Evolutionary conservation across 2,797 vertebrate genomes (phyloP), one percentile per base, ranked within the genome.

Genomic region (Diplodus sargus): DNA sequence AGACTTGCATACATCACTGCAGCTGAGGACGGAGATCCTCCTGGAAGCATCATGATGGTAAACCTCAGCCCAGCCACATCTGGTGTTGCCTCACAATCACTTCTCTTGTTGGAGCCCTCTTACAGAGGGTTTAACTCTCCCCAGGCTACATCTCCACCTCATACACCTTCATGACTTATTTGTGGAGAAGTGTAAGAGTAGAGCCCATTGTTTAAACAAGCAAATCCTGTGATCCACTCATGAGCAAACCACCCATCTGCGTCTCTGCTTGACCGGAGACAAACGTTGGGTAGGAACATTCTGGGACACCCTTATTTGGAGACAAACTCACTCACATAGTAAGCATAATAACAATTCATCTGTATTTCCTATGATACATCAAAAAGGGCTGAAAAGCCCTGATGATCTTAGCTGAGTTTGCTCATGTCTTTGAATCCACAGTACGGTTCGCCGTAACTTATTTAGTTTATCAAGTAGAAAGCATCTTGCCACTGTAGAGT

Each of bases 211-310:
- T 86, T 77, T 47, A 14, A 54, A 54, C 30, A 23, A 59, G 73
- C 15, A 76, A 43, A 87, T 86, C 91, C 83, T 60, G 79, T 90
- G 89, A 92, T 81, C n/a, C 59, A 54, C 70, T 64, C 76, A 77
- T 81, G 87, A 86, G 74, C 61, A 65, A 73, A 56, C 34, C 47
- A 56, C 25, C 22, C 20, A 69, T 67, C 23, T 54, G 45, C 6
- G 20, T 59, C 23, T 70, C 34, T 34, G 17, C 48, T 39, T 66
- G 67, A 76, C 78, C n/a, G 76, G 81, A 85, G 65, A 42, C 23
- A 45, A 72, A 60, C 2, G 6, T 11, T 45, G 11, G 6, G 2
- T 48, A 47, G 51, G 17, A 39, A 70, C 20, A 54, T 34, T 45
- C 12, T 43, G n/a, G 69, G n/a, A 53, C 14, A 45, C 4, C 3